Evolutionary conservation across 2,888 invertebrate genomes (phyloP).

Genomic region (Chymomyza procnemis): DNA sequence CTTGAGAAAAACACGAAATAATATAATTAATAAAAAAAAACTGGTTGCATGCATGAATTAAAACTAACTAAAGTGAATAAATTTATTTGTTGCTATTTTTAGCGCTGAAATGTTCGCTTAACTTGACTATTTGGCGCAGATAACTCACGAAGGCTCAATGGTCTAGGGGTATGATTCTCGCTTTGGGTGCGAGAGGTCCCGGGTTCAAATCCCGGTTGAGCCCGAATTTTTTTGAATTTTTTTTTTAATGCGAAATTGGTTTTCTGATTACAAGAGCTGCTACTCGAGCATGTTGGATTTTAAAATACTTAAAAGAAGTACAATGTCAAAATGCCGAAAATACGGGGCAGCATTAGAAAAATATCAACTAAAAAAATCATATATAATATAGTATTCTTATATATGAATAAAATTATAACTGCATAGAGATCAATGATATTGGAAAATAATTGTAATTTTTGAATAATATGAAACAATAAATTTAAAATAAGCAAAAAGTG

Average conservation of each 20-base stretch:
- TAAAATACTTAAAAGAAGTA: too few relatives aligned
- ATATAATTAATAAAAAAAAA: conserved; percentile 29
- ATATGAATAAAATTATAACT: too few relatives aligned
- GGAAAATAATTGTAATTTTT: too few relatives aligned
- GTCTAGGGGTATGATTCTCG: conserved; percentile 83
- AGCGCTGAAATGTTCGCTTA: not conserved
- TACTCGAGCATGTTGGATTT: too few relatives aligned
- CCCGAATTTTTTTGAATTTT: conserved; percentile 68
- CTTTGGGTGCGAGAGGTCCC: conserved; percentile 83
- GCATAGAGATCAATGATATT: too few relatives aligned
- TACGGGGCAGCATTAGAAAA: too few relatives aligned
- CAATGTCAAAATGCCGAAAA: too few relatives aligned
- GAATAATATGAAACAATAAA: too few relatives aligned
- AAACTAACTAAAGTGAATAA: not conserved
- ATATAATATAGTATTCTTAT: too few relatives aligned
- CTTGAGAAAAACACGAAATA: conserved; percentile 8
- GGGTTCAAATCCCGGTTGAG: conserved; percentile 83
- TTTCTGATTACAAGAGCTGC: not conserved
- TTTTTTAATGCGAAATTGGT: not conserved
- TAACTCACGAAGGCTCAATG: conserved; percentile 76
- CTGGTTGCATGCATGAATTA: conserved; percentile 36
- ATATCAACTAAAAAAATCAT: too few relatives aligned
- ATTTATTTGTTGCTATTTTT: conserved; percentile 15
- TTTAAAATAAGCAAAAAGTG: too few relatives aligned
- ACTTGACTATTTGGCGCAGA: not conserved